phyloP scores from a whole-genome alignment of 1,140 invertebrate genomes.

The Bombus terrestris region DNA sequence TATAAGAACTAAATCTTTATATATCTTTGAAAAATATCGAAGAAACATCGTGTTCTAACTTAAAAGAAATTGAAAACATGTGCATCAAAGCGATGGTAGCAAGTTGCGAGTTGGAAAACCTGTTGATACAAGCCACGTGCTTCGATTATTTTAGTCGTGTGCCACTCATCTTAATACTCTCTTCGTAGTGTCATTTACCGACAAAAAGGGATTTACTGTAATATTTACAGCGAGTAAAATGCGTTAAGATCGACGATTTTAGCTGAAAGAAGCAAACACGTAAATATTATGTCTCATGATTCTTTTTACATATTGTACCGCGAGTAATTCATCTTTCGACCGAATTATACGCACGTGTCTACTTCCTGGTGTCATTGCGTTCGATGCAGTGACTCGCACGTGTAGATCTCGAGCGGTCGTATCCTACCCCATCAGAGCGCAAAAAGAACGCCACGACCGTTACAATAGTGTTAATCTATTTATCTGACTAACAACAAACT shows the following conservation, averaged over 20 bases:
- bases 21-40: too few species aligned
- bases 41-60: neutral
- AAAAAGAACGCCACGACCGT: conserved; percentile 65
- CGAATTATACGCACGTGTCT: neutral
- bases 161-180: neutral
- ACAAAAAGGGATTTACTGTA: too few species aligned
- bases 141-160: neutral
- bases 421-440: conserved; percentile 63
- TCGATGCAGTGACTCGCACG: neutral
- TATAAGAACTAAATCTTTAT: neutral
- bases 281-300: too few species aligned
- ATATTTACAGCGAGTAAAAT: too few species aligned
- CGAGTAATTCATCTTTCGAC: conserved; percentile 44
- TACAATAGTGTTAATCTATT: conserved; percentile 79
- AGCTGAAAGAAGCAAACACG: too few species aligned
- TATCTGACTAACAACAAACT: conserved; percentile 79
- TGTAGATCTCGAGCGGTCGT: conserved; percentile 32
- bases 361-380: neutral
- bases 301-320: neutral
- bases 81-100: neutral
- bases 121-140: conserved; percentile 37
- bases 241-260: too few species aligned
- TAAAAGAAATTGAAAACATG: neutral
- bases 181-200: too few species aligned
- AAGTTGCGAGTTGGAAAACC: conserved; percentile 9